These are phyloP conservation scores for Ptilorrhoa leucosticta DNA, from an alignment of 2,113 vertebrate species.

Conservation along the genomic window DNA sequence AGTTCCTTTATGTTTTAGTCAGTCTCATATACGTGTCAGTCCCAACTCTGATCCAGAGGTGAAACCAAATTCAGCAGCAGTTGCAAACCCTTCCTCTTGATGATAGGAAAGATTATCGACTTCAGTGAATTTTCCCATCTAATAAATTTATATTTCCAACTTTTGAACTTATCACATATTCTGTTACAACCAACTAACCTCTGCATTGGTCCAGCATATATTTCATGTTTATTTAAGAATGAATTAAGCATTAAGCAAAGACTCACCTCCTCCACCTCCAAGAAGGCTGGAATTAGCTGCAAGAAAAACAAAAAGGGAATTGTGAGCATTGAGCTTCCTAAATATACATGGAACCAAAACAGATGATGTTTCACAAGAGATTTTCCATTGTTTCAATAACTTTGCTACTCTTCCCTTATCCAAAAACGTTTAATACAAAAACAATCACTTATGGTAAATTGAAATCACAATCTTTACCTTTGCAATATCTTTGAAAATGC, in stretches of 20 bases:
- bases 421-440: neutral
- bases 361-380: neutral
- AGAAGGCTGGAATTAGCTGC: slow-evolving; percentile 96
- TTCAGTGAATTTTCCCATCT: neutral
- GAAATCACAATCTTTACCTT: neutral
- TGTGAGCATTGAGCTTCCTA: slow-evolving; percentile 19
- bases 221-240: neutral
- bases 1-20: neutral
- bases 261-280: slow-evolving; percentile 97
- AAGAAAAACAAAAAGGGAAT: slow-evolving; percentile 56
- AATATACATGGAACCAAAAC: neutral
- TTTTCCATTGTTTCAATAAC: neutral
- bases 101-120: accelerated
- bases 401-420: neutral
- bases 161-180: neutral
- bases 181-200: neutral
- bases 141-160: neutral
- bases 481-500: neutral
- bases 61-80: neutral
- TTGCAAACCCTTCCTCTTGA: neutral
- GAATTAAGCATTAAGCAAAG: neutral
- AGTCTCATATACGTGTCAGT: neutral
- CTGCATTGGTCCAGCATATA: neutral
- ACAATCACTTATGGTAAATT: neutral
- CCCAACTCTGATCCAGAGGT: neutral